These are phyloP conservation scores for Amblyjoppa proteus DNA, from an alignment of 2,888 invertebrate genomes.

Conservation along the genomic window DNA sequence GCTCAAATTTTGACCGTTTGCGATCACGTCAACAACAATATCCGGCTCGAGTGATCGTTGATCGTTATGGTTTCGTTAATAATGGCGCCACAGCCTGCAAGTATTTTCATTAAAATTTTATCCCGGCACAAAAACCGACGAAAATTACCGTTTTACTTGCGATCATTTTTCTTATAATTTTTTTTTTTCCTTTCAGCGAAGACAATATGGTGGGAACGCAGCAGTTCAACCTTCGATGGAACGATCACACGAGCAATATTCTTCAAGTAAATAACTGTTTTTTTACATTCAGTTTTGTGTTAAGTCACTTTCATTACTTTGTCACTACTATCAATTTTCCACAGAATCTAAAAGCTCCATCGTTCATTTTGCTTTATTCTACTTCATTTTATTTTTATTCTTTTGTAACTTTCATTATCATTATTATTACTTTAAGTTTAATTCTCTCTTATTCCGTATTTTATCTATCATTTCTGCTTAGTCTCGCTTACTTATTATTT, in stretches of 20 bases:
- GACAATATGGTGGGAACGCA: constrained; percentile 75
- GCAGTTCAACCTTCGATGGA: constrained; percentile 86
- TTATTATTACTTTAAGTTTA: too few relatives aligned
- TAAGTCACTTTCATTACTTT: too few relatives aligned
- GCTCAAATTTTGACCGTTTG: background rate
- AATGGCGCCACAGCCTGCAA: constrained; percentile 51
- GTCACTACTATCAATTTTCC: too few relatives aligned
- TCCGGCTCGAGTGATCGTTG: constrained; percentile 15
- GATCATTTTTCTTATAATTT: background rate
- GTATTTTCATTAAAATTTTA: background rate
- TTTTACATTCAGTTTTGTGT: too few relatives aligned
- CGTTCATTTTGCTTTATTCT: too few relatives aligned
- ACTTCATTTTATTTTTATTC: too few relatives aligned
- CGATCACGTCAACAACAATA: constrained; percentile 1
- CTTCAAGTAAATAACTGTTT: constrained; percentile 79
- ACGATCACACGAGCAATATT: constrained; percentile 85
- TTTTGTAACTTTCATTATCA: too few relatives aligned
- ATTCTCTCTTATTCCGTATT: too few relatives aligned
- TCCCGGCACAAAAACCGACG: background rate
- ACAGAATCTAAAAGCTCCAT: too few relatives aligned
- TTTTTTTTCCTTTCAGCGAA: background rate
- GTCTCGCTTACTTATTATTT: too few relatives aligned
- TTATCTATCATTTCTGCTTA: too few relatives aligned
- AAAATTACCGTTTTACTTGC: background rate
- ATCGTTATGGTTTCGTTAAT: constrained; percentile 54